Percentiles rank a stretch among this genome's conserved stretches.
phyloP scores from a whole-genome alignment of 1,140 invertebrate species.

The Rhyacophila brunnea region DNA sequence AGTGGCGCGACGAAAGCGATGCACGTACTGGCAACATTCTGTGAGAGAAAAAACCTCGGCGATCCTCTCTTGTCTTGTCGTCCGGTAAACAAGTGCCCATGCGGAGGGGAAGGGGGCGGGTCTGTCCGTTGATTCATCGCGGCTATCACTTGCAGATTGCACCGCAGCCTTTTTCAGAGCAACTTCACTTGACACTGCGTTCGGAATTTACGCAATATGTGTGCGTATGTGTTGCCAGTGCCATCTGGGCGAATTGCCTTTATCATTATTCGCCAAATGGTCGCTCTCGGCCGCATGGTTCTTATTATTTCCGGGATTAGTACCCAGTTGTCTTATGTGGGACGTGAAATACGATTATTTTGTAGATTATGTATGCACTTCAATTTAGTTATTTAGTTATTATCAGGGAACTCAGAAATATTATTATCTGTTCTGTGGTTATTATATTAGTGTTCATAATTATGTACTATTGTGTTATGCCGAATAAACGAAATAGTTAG shows the following conservation, averaged over 20 bases:
- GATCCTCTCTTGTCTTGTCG: constrained; percentile 11
- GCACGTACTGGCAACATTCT: constrained; percentile 21
- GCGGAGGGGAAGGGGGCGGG: background rate
- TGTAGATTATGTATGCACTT: too few species aligned
- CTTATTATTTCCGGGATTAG: too few species aligned
- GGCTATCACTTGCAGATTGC: constrained; percentile 24
- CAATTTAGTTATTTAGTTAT: too few species aligned
- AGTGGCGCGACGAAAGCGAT: constrained; percentile 4
- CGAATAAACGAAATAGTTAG: too few species aligned
- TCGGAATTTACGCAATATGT: background rate
- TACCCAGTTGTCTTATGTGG: too few species aligned
- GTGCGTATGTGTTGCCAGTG: background rate
- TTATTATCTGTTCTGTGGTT: too few species aligned
- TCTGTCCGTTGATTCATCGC: constrained; percentile 18
- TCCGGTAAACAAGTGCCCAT: constrained; percentile 28
- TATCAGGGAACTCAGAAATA: too few species aligned
- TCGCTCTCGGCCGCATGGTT: too few species aligned
- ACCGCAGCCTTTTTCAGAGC: constrained; percentile 12
- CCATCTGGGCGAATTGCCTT: background rate
- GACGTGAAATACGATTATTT: too few species aligned
- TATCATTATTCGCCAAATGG: background rate
- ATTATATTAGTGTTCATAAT: too few species aligned
- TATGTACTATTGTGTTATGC: too few species aligned
- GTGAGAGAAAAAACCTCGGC: constrained; percentile 25
- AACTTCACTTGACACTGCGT: background rate